Base-by-base conservation (phyloP, 2,888 invertebrate species). In the Chymomyza amoena region DNA sequence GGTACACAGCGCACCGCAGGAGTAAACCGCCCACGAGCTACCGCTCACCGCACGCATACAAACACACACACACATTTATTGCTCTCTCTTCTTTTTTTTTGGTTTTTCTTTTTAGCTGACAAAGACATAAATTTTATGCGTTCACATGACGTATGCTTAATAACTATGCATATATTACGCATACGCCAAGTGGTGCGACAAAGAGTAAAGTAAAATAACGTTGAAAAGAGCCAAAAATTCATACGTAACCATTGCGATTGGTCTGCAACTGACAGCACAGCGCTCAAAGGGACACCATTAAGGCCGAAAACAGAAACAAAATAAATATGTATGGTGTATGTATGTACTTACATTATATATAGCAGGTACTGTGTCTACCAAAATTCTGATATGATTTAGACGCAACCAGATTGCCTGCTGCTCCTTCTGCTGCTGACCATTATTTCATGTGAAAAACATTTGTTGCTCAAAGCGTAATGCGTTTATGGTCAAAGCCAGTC, bases 61-160 rank as follows among this genome's bases (percentile, higher is more conserved):
- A 39, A n/a, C 39, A 66, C 20, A 52, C 50, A 36, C 59, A 28
- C 28, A 32, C 32, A 32, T 9, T 7, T 9, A 32, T 9, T 32
- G 32, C 32, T 32, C 7, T 32, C 7, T 7, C 7, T 32, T 20
- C 15, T 15, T 16, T 9, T 20, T 54, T 10, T 5, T 18, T 1
- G 6, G 1, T 54, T 54, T 54, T 20, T 54, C 16, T 54, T 56
- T 66, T 56, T 57, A 64, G 54, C 68, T 79, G 72, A 79, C 72
- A 79, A 62, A 66, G 72, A 66, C 66, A 72, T 69, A 75, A 54
- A 54, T 54, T 54, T 16, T n/a, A 54, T 25, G 6, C 73, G 78
- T 76, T 73, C 68, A 86, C 81, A 81, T 72, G 79, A 70, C 86
- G 81, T 75, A 85, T 81, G 72, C 80, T 72, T 82, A 60, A 81